Evolutionary conservation across 2,797 vertebrate species (phyloP), one percentile per base, ranked within the genome.

Genomic region (Spea hammondii): DNA sequence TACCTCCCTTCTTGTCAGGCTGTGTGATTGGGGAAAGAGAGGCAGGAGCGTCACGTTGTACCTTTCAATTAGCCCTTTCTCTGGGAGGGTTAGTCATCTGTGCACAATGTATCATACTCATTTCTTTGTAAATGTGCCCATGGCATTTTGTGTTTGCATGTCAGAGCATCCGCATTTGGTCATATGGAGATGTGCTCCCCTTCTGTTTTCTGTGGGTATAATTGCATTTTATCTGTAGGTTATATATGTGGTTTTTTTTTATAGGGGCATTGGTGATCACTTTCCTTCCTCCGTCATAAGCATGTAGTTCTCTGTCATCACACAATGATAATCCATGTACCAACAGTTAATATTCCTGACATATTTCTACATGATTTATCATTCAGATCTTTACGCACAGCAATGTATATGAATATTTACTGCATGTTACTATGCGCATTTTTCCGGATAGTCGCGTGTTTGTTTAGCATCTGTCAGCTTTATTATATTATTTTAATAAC

Each of bases 61-160:
- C 72, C 67, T 76, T 81, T 80, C 67, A 76, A 76, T 76, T 80
- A 80, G 73, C 65, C 79, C 60, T 60, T 71, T 76, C 73, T 67
- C 72, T 76, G 70, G 72, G 67, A 76, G 75, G 74, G 62, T 81
- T 76, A 76, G 74, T 53, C 68, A 81, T 5, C 67, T 64, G 53
- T 76, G 69, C 6, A 65, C 11, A 57, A 65, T 72, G 74, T 65
- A 50, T 72, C 68, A 55, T 66, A 76, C 72, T 53, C 51, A 67
- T 79, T 46, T 66, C 17, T 51, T 32, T 60, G 68, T 66, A 55
- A 80, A 65, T 53, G 12, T 75, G 72, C 59, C 17, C 57, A 49
- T 50, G 32, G 44, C 60, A 14, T 76, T n/a, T 76, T 62, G 51
- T 76, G 73, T 65, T 71, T 51, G 32, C 62, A 65, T 66, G 77